Conservation (phyloP, 2,888 invertebrate species). For the Sisyra nigra region DNA sequence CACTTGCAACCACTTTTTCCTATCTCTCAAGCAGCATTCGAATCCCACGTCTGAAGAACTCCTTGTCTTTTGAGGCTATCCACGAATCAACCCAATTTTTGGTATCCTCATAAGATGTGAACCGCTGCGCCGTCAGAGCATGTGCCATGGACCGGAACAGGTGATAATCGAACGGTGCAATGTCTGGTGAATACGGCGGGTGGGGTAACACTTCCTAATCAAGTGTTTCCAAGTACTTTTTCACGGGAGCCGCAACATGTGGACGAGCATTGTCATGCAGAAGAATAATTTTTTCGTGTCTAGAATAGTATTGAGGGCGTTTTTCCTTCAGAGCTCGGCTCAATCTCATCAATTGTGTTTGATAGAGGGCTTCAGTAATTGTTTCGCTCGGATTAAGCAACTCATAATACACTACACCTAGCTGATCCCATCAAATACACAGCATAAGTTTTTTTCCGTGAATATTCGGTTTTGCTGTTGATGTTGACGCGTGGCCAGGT, state of each 20-base stretch:
- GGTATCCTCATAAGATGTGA: background rate
- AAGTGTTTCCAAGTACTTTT: constrained; percentile 5
- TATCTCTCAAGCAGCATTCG: background rate
- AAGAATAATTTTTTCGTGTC: constrained; percentile 6
- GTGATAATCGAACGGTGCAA: constrained; percentile 8
- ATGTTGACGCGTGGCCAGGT: constrained; percentile 14
- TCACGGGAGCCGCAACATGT: constrained; percentile 9
- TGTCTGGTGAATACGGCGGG: constrained; percentile 11
- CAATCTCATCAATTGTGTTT: constrained; percentile 12
- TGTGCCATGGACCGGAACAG: constrained; percentile 4
- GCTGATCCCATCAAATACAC: constrained; percentile 14
- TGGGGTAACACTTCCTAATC: background rate
- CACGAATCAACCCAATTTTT: constrained; percentile 11
- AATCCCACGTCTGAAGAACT: constrained; percentile 9
- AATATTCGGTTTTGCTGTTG: constrained; percentile 14
- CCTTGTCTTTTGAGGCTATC: constrained; percentile 11
- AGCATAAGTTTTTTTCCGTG: constrained; percentile 14
- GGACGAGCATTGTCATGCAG: background rate
- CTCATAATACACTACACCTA: constrained; percentile 7
- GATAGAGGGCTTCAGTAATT: constrained; percentile 11
- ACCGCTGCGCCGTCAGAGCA: background rate
- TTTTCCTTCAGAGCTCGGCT: constrained; percentile 12
- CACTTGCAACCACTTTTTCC: constrained; percentile 9
- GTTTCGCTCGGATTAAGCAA: background rate
- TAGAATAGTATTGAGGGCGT: constrained; percentile 10